These are phyloP conservation scores for Peromyscus aztecus DNA, from an alignment of 2,797 vertebrate species.

Conservation along the genomic window DNA sequence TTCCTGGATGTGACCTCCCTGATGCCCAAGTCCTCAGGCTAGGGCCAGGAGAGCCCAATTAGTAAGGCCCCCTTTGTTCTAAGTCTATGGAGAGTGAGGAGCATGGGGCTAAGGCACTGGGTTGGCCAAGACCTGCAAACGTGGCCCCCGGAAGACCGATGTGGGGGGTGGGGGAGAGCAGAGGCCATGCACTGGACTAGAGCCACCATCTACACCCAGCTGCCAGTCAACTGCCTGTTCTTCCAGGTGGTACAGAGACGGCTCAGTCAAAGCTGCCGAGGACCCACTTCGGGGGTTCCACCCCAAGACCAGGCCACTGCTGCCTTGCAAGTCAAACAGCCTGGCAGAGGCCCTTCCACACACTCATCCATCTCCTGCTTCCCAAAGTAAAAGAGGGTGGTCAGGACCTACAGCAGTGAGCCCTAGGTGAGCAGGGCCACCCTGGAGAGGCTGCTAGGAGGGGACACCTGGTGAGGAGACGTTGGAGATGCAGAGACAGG, in stretches of 20 bases:
- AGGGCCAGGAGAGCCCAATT: background rate
- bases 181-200: conserved; percentile 88
- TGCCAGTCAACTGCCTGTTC: conserved; percentile 77
- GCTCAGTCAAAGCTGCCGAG: background rate
- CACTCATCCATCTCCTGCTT: background rate
- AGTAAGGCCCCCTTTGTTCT: conserved; percentile 47
- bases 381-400: background rate
- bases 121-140: conserved; percentile 8
- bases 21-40: background rate
- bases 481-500: background rate
- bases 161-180: conserved; percentile 1
- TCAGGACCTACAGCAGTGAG: background rate
- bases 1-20: background rate
- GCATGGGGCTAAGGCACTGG: background rate
- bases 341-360: background rate
- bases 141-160: conserved; percentile 19
- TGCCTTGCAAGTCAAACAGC: background rate
- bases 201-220: conserved; percentile 73
- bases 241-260: conserved; percentile 66
- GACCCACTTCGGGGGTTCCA: background rate
- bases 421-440: background rate
- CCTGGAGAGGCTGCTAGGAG: background rate
- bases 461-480: background rate
- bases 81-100: background rate
- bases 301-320: background rate